These are phyloP conservation scores for Stylophora pistillata DNA, from an alignment of 64 coral and sea anemone species.

Conservation along the genomic window DNA sequence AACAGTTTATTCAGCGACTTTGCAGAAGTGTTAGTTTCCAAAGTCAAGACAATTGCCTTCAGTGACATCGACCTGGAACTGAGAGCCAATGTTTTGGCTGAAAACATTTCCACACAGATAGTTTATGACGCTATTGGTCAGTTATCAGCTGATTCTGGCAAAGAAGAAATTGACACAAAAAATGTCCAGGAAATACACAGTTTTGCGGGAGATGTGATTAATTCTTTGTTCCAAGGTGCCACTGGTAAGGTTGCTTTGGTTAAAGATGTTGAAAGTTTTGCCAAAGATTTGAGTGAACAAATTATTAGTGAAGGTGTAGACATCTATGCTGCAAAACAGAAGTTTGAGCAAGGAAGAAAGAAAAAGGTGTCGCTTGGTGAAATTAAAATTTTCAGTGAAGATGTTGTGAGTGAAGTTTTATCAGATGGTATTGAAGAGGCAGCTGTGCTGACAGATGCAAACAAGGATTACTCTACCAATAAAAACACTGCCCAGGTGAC, in stretches of 20 bases:
- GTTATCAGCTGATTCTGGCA: constrained; percentile 10
- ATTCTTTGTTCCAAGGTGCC: constrained; percentile 46
- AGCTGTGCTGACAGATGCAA: not conserved
- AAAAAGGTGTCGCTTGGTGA: constrained; percentile 16
- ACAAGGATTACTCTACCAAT: not conserved
- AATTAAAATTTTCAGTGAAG: constrained; percentile 40
- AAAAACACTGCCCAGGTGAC: not conserved
- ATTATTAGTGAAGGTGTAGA: constrained; percentile 25
- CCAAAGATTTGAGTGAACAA: constrained; percentile 40
- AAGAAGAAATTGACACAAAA: constrained; percentile 19
- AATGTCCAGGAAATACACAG: constrained; percentile 39
- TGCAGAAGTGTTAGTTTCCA: constrained; percentile 1
- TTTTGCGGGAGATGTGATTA: constrained; percentile 53
- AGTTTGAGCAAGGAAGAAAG: constrained; percentile 25
- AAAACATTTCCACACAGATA: constrained; percentile 36
- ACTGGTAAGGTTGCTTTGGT: constrained; percentile 5
- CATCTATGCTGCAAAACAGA: not conserved
- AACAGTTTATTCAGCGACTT: not conserved
- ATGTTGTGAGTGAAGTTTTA: constrained; percentile 53
- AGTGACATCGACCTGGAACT: not conserved
- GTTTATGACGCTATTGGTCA: constrained; percentile 35
- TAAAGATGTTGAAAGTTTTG: constrained; percentile 46
- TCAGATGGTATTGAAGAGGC: constrained; percentile 53
- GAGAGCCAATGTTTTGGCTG: constrained; percentile 9
- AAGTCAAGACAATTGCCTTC: not conserved